Percentiles rank a stretch among this genome's conserved stretches.
These are phyloP conservation scores for Metopolophium dirhodum DNA, from an alignment of 1,140 invertebrate genomes.

Conservation along the genomic window DNA sequence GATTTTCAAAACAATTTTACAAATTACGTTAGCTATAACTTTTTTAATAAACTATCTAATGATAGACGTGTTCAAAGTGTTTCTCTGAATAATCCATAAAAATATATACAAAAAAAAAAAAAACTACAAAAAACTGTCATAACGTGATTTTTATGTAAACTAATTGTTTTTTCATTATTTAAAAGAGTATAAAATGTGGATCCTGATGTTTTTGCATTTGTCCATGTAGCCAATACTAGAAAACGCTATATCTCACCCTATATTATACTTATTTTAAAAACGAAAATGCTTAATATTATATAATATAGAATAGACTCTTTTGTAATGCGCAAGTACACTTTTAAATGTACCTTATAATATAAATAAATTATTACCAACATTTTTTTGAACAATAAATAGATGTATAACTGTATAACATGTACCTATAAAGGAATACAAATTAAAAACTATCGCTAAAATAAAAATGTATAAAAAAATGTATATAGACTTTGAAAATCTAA, in stretches of 20 bases:
- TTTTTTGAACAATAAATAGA: neutral
- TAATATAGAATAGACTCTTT: neutral
- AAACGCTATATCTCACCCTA: neutral
- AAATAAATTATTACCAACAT: neutral
- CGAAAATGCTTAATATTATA: neutral
- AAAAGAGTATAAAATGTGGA: neutral
- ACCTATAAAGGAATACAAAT: too few relatives aligned
- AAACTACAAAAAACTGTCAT: neutral
- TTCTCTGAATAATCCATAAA: neutral
- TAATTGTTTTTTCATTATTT: neutral
- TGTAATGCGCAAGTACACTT: neutral
- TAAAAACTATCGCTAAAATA: too few relatives aligned
- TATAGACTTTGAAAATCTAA: neutral
- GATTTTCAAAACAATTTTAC: neutral
- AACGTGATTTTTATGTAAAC: neutral
- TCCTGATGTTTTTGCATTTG: neutral
- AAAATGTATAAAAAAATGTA: neutral
- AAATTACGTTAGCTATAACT: conserved; percentile 4
- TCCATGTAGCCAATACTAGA: neutral
- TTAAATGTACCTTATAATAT: neutral
- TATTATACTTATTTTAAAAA: neutral
- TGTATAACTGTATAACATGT: neutral
- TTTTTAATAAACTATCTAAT: conserved; percentile 28
- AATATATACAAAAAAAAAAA: neutral
- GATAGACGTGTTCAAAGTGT: neutral